Base-by-base conservation (phyloP, 2,797 vertebrate species). In the Iguana delicatissima region DNA sequence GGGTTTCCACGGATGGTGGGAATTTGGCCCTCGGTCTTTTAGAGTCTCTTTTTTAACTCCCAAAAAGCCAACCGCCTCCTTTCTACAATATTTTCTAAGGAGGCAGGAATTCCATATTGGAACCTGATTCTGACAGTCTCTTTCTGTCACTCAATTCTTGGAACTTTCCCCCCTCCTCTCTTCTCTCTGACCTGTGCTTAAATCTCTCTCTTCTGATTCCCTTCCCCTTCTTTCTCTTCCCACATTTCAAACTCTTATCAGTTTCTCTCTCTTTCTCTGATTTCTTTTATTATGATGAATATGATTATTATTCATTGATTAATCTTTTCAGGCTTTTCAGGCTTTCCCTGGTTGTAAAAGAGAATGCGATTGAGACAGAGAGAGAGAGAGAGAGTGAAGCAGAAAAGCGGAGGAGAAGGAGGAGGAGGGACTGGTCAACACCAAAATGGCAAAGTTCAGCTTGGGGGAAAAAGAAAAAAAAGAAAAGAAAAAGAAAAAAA, bases 401-500 rank as follows among this genome's bases (percentile, higher is more conserved):
- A 74, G 38, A 55, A 16, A 20, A 29, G 26, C 1, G 7, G 35
- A 3, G 22, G 62, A 8, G 13, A 14, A 50, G 3, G 26, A 9
- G 55, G 73, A 35, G 6, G 13, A 95, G 96, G 95, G 95, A 95
- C 95, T 97, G 96, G 96, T 97, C 96, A 97, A 96, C 95, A 97
- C 96, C 93, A 95, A 97, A 97, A 97, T 96, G 97, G 95, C 97
- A 97, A 98, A 98, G 97, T 97, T 98, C 97, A 97, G 93, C 93
- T 92, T 88, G 72, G 89, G 10, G 0, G 32, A 46, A 64, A 18
- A n/a, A 7, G 4, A 26, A 64, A 7, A 38, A 38, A 9, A 62
- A 32, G 24, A 38, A 12, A 42, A 42, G 8, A 0, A 42, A 20
- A 42, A 46, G 9, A 12, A 16, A 46, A 18, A 42, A 42, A 18